phyloP scores from a whole-genome alignment of 2,113 vertebrate species.

The Phocoena phocoena region DNA sequence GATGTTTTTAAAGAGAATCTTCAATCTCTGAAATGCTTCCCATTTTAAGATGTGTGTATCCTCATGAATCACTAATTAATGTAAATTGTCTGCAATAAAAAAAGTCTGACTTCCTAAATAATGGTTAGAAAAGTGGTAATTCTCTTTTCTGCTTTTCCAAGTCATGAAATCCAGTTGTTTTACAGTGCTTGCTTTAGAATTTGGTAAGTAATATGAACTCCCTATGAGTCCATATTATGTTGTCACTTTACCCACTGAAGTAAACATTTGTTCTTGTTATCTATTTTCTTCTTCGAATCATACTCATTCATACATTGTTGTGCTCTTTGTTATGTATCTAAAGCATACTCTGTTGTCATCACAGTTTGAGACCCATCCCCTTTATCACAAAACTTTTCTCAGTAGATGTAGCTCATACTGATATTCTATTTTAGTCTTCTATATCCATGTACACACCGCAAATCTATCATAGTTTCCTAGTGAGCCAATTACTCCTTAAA shows the following conservation, averaged over 20 bases:
- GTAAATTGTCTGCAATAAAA: background rate
- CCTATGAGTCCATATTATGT: background rate
- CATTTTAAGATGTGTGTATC: background rate
- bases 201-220: background rate
- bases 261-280: background rate
- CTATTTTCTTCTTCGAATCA: background rate
- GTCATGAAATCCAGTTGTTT: background rate
- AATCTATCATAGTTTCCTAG: background rate
- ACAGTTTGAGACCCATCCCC: background rate
- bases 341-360: background rate
- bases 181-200: background rate
- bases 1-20: background rate
- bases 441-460: too few species aligned
- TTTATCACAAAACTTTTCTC: background rate
- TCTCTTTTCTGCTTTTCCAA: background rate
- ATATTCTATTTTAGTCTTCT: background rate
- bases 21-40: background rate
- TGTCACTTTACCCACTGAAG: background rate
- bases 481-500: background rate
- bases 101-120: background rate
- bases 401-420: background rate
- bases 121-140: background rate
- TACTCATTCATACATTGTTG: background rate
- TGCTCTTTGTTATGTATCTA: background rate
- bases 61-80: slow-evolving; percentile 8